Evolutionary conservation across 2,888 invertebrate species (phyloP), one percentile per base, ranked within the genome.

Genomic region (Conomelus anceps): DNA sequence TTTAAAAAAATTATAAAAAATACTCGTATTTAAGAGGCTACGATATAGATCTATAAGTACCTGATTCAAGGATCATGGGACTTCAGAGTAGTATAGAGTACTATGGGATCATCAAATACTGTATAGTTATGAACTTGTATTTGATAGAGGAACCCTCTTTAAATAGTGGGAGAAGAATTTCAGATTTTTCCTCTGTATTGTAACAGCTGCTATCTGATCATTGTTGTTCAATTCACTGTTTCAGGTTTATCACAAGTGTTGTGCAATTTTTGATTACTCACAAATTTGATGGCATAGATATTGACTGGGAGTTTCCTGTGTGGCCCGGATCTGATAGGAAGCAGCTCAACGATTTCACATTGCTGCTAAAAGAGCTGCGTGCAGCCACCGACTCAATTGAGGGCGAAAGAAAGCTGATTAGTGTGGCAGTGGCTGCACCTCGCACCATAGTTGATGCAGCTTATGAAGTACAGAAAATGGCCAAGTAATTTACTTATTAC

Each of bases 241-340:
- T 90, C 91, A 95, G 94, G 90, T 95, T 95, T 92, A 94, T 95
- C 85, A 92, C 92, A 90, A 94, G 95, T 7, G 93, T 94, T 22
- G 91, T 94, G 91, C 92, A 93, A 90, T 93, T 94, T 84, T 93
- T 96, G 29, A 94, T 94, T 90, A 93, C 93, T 24, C 94, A 94
- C 90, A 93, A 93, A 63, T 93, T 96, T 26, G 96, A 97, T 93
- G 97, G 96, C 7, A 93, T 97, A 0, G 97, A 98, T 93, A 93
- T 97, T 29, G 98, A 98, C 92, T 98, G 97, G 97, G 98, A 98
- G 92, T 98, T 98, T 93, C 98, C 98, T 0, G 96, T 95, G 0
- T 94, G 96, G 92, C 92, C 92, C 84, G 92, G 91, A 87, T 92
- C 90, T 22, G 92, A 93, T 91, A 93, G 93, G 90, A 93, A 95